Percentiles rank a stretch among this genome's conserved stretches.
phyloP scores from a whole-genome alignment of 2,113 vertebrate genomes.

The Micronycteris hirsuta region DNA sequence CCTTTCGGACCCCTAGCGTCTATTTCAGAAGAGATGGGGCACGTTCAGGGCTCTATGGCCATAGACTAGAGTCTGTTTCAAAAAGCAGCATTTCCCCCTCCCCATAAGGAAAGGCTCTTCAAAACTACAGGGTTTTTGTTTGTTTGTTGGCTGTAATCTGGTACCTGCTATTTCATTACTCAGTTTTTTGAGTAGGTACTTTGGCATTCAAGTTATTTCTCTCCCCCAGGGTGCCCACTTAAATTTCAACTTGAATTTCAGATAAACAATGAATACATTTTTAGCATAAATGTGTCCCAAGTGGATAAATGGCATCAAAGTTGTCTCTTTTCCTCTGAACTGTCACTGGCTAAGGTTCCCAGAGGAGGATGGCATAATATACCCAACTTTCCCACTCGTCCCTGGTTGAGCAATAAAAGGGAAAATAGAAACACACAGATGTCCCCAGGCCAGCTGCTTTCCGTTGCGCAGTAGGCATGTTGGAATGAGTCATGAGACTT shows the following conservation, averaged over 20 bases:
- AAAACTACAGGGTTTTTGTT: neutral
- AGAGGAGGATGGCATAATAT: neutral
- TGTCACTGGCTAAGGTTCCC: neutral
- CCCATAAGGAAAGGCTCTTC: constrained; percentile 6
- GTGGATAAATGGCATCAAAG: neutral
- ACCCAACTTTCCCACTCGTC: neutral
- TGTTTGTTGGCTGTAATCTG: neutral
- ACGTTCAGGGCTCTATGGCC: no score
- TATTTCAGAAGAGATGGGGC: neutral
- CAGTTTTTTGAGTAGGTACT: neutral
- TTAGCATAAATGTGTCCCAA: neutral
- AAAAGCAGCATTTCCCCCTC: neutral
- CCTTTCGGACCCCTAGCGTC: neutral
- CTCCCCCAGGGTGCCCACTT: neutral
- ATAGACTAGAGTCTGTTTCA: neutral
- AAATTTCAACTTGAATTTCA: constrained; percentile 42
- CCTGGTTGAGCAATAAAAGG: neutral
- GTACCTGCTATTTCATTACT: constrained; percentile 1
- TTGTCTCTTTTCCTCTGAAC: constrained; percentile 27
- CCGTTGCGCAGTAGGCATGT: neutral
- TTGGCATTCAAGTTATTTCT: constrained; percentile 25
- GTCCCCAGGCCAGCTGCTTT: neutral
- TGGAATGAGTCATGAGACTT: neutral
- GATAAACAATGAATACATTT: constrained; percentile 6
- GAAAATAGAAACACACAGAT: neutral